These are phyloP conservation scores for Archips xylosteana DNA, from an alignment of 2,888 invertebrate genomes.

Conservation along the genomic window DNA sequence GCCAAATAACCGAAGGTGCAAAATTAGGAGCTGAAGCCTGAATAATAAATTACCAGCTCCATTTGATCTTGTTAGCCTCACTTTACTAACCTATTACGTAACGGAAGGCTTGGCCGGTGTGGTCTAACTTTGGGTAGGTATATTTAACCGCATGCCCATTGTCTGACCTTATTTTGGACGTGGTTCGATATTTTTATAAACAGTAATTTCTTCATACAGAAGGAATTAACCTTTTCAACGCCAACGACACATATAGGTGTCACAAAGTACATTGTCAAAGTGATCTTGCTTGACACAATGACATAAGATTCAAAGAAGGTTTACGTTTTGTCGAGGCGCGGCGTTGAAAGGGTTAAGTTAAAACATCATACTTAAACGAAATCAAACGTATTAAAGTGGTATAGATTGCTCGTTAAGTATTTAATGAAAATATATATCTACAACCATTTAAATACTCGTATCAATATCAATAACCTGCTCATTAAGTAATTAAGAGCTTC, in stretches of 20 bases:
- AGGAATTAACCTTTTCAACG: too few species aligned
- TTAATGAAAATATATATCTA: background rate
- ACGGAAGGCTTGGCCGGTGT: slow-evolving; percentile 25
- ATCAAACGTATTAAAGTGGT: background rate
- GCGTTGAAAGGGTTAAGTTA: too few species aligned
- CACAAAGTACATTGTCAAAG: too few species aligned
- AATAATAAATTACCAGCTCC: slow-evolving; percentile 32
- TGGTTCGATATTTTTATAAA: too few species aligned
- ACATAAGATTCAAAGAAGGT: too few species aligned
- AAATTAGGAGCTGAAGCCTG: slow-evolving; percentile 30
- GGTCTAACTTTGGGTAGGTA: background rate
- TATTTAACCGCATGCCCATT: background rate
- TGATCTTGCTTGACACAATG: too few species aligned
- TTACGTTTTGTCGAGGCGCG: too few species aligned
- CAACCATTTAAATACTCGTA: background rate
- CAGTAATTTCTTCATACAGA: background rate
- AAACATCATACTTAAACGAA: too few species aligned
- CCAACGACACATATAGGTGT: too few species aligned
- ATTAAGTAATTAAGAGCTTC: background rate
- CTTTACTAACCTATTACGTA: slow-evolving; percentile 23
- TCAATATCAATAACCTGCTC: background rate
- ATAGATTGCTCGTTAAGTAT: too few species aligned
- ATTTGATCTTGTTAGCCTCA: slow-evolving; percentile 33
- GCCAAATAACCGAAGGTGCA: slow-evolving; percentile 30
- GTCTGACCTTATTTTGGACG: background rate